Evolutionary conservation across 2,113 vertebrate species (phyloP), one percentile per base, ranked within the genome.

Genomic region (Riparia riparia): DNA sequence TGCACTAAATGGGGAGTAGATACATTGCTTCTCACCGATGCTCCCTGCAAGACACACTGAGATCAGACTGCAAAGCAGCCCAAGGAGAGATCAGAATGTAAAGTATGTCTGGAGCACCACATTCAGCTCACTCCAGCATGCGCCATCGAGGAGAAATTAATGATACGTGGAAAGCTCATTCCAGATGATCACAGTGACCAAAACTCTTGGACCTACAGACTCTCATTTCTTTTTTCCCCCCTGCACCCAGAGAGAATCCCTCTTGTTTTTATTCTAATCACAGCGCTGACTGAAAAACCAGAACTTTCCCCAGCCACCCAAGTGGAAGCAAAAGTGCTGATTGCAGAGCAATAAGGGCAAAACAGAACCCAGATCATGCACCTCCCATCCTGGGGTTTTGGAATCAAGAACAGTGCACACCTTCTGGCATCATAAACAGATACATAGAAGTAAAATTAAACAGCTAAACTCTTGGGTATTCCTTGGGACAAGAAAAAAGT

Each of bases 51-150:
- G 69, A 68, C 79, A 56, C 1, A 0, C 78, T 3, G 51, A 82
- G 82, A 81, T 45, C 11, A 4, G 80, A 19, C 86, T 86, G 87
- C 69, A 95, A 51, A 92, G 17, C 49, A 94, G 69, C 86, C 45
- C 60, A 34, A 90, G 57, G 60, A 93, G 83, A 89, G 88, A 96
- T 95, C 96, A 97, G 93, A 82, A 96, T 96, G 92, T 96, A 49
- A 96, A 93, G 57, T 97, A 97, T 96, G 96, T 89, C 85, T 96
- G 82, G 90, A 96, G 96, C 82, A 93, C 96, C 96, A 82, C 93
- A 69, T 39, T 86, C 64, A 65, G 82, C 83, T 74, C 88, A 61
- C 88, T 94, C 72, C 92, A 96, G 86, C 81, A 10, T 34, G 86
- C 10, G 0, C 96, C 89, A 89, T 89, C 12, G 0, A 95, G 93